Evolutionary conservation across 1,140 invertebrate species (phyloP), one percentile per base, ranked within the genome.

Genomic region (Drosophila saltans): DNA sequence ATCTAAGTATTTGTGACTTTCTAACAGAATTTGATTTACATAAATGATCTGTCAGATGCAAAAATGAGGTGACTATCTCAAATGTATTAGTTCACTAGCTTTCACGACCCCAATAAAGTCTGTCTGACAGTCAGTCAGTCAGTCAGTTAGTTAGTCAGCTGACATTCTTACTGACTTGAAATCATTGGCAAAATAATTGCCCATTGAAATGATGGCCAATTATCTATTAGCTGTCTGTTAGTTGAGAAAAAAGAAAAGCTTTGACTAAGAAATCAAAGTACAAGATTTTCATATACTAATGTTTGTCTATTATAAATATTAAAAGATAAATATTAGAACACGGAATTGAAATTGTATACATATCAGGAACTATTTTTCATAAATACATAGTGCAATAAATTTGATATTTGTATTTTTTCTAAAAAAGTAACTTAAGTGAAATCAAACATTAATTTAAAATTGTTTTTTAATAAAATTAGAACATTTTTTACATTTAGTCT

Each of bases 21-120:
- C 83, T 89, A 88, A 33, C 11, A 52, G 69, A 76, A 82, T 86
- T 36, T 72, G 72, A 86, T 88, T 86, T 83, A 80, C 83, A 86
- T 86, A 86, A 83, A 39, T 76, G 69, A 77, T 74, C 69, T 83
- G 75, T 62, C 58, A 62, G 59, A 61, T 52, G 36, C 36, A 43
- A 63, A 63, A 45, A 45, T 8, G 28, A 52, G 45, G 45, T 52
- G 45, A 52, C 24, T 52, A 16, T 16, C 7, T 21, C 16, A 48
- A 21, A 8, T 26, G 21, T 52, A 52, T n/a, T 69, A 71, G 64
- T 72, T 69, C 75, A 43, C 16, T 56, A 75, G 84, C 83, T 88
- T 88, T 88, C 83, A 71, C 83, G 84, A 89, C 77, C 83, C 70
- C 75, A 74, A 88, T 89, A 57, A 63, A 55, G 73, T 76, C 74